These are phyloP conservation scores for Ariolimax columbianus DNA, from an alignment of 2,888 invertebrate genomes.

Conservation along the genomic window DNA sequence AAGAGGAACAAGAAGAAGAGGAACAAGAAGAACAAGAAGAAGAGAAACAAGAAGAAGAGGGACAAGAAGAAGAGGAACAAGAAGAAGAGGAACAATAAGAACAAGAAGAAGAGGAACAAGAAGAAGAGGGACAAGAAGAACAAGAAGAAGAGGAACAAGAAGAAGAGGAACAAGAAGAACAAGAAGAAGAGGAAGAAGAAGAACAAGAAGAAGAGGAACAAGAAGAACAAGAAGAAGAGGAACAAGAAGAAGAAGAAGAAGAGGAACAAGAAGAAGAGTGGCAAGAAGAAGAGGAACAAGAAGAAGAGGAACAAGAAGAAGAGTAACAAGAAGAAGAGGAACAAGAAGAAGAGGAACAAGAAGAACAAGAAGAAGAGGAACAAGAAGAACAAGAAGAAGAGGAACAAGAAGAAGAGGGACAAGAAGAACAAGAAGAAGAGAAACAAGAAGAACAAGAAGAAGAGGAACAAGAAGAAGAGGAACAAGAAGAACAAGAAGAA, in stretches of 20 bases:
- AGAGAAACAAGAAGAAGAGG: too few species aligned
- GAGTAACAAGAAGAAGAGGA: not conserved
- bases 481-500: not conserved
- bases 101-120: too few species aligned
- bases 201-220: not conserved
- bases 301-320: too few species aligned
- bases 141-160: not conserved
- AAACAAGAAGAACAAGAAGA: too few species aligned
- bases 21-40: not conserved
- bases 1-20: conserved; percentile 1
- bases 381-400: conserved; percentile 18
- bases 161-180: not conserved
- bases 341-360: not conserved
- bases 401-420: not conserved
- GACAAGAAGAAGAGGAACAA: too few species aligned
- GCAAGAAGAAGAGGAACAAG: not conserved
- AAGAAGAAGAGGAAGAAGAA: conserved; percentile 15
- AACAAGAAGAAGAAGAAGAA: too few species aligned
- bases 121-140: too few species aligned
- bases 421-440: too few species aligned
- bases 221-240: not conserved
- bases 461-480: not conserved
- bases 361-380: conserved; percentile 16
- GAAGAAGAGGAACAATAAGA: too few species aligned
- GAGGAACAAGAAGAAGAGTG: too few species aligned